A percentile compares a stretch with the other conserved stretches of the same genome.
These are phyloP conservation scores for Apistogramma diplotaenia DNA, from an alignment of 2,113 vertebrate species.

Conservation along the genomic window DNA sequence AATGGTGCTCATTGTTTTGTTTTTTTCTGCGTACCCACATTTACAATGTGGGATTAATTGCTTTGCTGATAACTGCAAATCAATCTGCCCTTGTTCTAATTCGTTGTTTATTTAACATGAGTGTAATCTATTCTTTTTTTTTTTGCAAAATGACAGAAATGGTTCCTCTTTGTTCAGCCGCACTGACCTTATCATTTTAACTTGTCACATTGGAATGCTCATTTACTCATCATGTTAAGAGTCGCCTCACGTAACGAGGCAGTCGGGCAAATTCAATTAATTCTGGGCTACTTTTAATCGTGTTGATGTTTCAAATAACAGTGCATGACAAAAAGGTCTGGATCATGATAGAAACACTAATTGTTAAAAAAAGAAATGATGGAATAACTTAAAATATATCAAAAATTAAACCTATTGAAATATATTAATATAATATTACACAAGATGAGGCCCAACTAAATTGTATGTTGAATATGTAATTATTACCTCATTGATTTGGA, in stretches of 20 bases:
- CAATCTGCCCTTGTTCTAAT: conserved; percentile 52
- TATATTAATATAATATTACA: background rate
- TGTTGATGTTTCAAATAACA: conserved; percentile 49
- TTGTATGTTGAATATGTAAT: background rate
- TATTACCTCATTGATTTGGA: conserved; percentile 9
- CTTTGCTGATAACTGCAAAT: conserved; percentile 46
- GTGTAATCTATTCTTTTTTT: conserved; percentile 49
- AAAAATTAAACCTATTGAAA: background rate
- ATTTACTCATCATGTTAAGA: conserved; percentile 61
- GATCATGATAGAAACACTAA: conserved; percentile 33
- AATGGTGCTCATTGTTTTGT: conserved; percentile 22
- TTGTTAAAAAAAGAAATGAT: conserved; percentile 11
- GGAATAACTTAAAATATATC: background rate
- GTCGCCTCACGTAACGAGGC: conserved; percentile 55
- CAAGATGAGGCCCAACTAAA: background rate
- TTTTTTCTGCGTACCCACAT: conserved; percentile 10
- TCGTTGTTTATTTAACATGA: conserved; percentile 62
- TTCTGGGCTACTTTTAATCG: conserved; percentile 48
- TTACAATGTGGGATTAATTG: conserved; percentile 48
- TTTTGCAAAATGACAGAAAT: conserved; percentile 45
- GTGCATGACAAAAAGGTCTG: conserved; percentile 28
- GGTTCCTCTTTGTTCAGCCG: conserved; percentile 44
- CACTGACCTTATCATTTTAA: conserved; percentile 70
- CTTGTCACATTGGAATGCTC: conserved; percentile 60
- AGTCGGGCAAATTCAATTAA: conserved; percentile 61